phyloP scores from a whole-genome alignment of 2,113 vertebrate genomes.

The Sinocyclocheilus grahami region DNA sequence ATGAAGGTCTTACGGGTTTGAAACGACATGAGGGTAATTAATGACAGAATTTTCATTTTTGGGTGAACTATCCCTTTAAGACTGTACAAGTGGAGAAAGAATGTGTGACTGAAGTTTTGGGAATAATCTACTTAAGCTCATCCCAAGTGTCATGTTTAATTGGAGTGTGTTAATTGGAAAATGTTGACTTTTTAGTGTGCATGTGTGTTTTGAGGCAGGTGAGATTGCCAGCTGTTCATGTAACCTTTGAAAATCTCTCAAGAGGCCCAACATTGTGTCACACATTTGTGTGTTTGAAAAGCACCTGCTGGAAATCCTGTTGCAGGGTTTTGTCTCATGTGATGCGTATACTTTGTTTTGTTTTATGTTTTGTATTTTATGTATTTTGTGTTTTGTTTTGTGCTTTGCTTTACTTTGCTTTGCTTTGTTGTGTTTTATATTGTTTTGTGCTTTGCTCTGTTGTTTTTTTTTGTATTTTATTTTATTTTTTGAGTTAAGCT shows the following conservation, averaged over 20 bases:
- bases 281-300: neutral
- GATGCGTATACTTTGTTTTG: neutral
- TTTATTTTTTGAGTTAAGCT: neutral
- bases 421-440: too few relatives aligned
- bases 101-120: neutral
- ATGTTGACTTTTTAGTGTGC: constrained; percentile 57
- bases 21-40: too few relatives aligned
- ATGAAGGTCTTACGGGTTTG: too few relatives aligned
- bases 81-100: neutral
- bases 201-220: constrained; percentile 59
- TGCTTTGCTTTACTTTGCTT: neutral
- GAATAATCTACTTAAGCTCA: constrained; percentile 1
- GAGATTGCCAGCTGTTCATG: constrained; percentile 67
- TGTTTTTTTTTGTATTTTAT: neutral
- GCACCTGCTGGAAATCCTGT: constrained; percentile 6
- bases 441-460: neutral
- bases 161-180: constrained; percentile 63
- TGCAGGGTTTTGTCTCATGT: neutral
- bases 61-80: too few relatives aligned
- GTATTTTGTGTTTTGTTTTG: neutral
- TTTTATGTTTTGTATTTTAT: neutral
- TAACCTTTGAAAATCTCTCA: constrained; percentile 58
- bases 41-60: too few relatives aligned
- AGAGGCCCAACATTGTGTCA: neutral
- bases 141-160: constrained; percentile 62